Percentiles rank a stretch among this genome's conserved stretches.
These are phyloP conservation scores for Pelvicachromis taeniatus DNA, from an alignment of 2,113 vertebrate genomes.

Conservation along the genomic window DNA sequence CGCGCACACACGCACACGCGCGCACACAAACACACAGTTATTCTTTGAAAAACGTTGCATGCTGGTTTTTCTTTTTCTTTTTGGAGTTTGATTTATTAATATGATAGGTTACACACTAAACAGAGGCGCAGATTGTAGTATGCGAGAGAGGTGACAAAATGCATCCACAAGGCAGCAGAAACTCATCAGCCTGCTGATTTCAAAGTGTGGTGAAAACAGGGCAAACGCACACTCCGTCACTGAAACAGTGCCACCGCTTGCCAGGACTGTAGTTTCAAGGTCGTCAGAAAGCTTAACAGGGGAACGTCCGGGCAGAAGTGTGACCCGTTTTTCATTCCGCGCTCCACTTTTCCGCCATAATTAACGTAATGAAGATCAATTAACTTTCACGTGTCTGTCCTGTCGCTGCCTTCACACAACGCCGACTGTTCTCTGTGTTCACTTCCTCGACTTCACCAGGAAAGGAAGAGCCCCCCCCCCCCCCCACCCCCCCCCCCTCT, in stretches of 20 bases:
- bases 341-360: conserved; percentile 60
- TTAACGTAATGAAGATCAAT: conserved; percentile 77
- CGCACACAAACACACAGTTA: not conserved
- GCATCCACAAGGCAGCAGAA: not conserved
- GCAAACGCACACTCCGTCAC: not conserved
- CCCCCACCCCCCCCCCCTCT: no score
- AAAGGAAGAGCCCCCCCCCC: not conserved
- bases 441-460: not conserved
- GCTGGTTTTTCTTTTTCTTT: not conserved
- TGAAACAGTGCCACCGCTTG: not conserved
- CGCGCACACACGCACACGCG: not conserved
- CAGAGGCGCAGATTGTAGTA: not conserved
- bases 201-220: not conserved
- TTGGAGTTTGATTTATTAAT: not conserved
- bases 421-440: not conserved
- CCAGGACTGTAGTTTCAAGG: conserved; percentile 44
- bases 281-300: conserved; percentile 43
- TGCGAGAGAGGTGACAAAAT: not conserved
- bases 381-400: conserved; percentile 42
- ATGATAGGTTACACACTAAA: not conserved
- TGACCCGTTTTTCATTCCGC: conserved; percentile 40
- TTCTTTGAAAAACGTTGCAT: not conserved
- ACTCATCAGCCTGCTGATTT: not conserved
- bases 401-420: conserved; percentile 31
- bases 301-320: not conserved